phyloP scores from a whole-genome alignment of 2,888 invertebrate species.

The Siphlonurus alternatus region DNA sequence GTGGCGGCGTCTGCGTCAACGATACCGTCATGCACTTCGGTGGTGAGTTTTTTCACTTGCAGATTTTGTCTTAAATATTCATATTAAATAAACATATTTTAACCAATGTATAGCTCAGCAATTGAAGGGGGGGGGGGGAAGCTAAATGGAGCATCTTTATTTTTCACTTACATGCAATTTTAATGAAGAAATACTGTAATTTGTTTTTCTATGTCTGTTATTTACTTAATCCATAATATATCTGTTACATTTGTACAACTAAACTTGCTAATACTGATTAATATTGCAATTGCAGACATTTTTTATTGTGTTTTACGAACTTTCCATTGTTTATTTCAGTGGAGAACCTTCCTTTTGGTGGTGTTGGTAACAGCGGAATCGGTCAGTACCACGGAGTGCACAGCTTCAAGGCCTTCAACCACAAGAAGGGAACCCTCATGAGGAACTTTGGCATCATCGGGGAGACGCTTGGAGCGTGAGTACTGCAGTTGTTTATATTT shows the following conservation, averaged over 20 bases:
- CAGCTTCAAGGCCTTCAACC: slow-evolving; percentile 85
- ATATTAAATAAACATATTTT: too few species aligned
- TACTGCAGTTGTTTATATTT: too few species aligned
- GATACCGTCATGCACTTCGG: slow-evolving; percentile 71
- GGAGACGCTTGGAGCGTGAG: slow-evolving; percentile 49
- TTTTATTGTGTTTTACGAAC: too few species aligned
- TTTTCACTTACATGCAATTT: not conserved
- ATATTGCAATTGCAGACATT: too few species aligned
- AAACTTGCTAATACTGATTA: not conserved
- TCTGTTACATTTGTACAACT: not conserved
- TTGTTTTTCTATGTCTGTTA: not conserved
- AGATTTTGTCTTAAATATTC: too few species aligned
- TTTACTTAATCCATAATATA: not conserved
- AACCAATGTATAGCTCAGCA: too few species aligned
- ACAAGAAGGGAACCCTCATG: slow-evolving; percentile 66
- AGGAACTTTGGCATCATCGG: slow-evolving; percentile 51
- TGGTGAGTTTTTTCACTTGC: slow-evolving; percentile 15
- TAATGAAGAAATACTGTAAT: not conserved
- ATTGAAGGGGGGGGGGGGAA: too few species aligned
- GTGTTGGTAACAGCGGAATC: slow-evolving; percentile 88
- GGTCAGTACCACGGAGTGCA: slow-evolving; percentile 84
- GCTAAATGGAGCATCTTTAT: too few species aligned
- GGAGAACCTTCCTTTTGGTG: slow-evolving; percentile 88
- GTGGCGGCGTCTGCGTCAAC: slow-evolving; percentile 69
- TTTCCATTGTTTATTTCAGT: slow-evolving; percentile 33